These are phyloP conservation scores for Catonia carolina DNA, from an alignment of 2,888 invertebrate species.

Conservation along the genomic window DNA sequence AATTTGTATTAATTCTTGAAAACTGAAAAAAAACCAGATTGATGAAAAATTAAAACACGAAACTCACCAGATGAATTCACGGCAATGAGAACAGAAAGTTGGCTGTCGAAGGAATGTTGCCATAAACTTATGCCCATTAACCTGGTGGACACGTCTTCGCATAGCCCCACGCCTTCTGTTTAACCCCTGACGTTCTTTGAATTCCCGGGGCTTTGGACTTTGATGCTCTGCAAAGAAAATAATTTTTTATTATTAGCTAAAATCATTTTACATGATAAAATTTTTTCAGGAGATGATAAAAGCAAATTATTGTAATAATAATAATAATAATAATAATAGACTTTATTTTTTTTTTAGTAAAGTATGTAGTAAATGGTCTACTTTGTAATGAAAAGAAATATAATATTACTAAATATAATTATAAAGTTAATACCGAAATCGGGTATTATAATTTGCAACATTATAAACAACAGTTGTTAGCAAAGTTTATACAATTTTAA, in stretches of 20 bases:
- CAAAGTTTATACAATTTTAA: too few relatives aligned
- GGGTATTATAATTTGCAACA: too few relatives aligned
- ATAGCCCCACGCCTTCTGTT: conserved; percentile 95
- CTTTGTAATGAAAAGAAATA: too few relatives aligned
- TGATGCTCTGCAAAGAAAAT: conserved; percentile 43
- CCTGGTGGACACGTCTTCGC: conserved; percentile 95
- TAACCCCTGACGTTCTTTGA: conserved; percentile 88
- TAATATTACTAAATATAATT: too few relatives aligned
- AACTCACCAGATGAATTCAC: conserved; percentile 95
- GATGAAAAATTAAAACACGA: too few relatives aligned
- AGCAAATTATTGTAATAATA: neutral
- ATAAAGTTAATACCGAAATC: too few relatives aligned
- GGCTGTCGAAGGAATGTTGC: conserved; percentile 97
- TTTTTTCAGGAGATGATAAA: neutral
- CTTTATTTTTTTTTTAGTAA: too few relatives aligned
- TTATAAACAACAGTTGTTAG: too few relatives aligned
- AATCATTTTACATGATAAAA: neutral
- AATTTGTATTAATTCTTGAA: too few relatives aligned
- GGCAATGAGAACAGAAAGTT: conserved; percentile 99
- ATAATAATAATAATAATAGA: too few relatives aligned
- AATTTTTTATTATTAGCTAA: neutral
- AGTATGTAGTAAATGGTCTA: too few relatives aligned
- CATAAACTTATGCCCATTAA: conserved; percentile 99
- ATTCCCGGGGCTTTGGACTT: conserved; percentile 64
- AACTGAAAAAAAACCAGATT: too few relatives aligned